Conservation (phyloP, 2,888 invertebrate genomes). For the Ophraella communa region DNA sequence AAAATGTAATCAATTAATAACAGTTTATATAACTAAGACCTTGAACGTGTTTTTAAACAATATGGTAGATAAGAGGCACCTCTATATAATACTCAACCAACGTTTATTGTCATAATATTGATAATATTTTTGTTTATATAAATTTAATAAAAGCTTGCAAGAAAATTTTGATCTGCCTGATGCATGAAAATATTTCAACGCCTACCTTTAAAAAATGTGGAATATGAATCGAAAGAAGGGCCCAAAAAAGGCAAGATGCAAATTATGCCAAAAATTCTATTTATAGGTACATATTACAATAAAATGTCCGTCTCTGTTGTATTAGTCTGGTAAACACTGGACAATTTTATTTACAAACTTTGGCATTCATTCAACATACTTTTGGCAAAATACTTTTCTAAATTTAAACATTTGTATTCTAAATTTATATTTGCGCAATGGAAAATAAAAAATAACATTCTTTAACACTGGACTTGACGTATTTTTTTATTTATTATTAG, state of each 20-base stretch:
- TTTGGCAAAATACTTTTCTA: not conserved
- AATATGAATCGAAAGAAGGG: not conserved
- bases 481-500: too few species aligned
- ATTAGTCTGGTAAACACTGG: not conserved
- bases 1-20: not conserved
- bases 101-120: not conserved
- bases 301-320: slow-evolving; percentile 1
- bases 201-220: not conserved
- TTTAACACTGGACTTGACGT: not conserved
- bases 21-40: not conserved
- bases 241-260: not conserved
- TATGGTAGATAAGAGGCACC: not conserved
- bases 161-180: too few species aligned
- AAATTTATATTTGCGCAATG: too few species aligned
- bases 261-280: not conserved
- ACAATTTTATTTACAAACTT: not conserved
- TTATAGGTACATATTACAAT: slow-evolving; percentile 4
- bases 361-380: not conserved
- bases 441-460: not conserved
- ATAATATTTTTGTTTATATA: not conserved
- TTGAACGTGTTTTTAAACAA: not conserved
- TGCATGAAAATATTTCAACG: too few species aligned
- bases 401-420: slow-evolving; percentile 1
- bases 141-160: not conserved
- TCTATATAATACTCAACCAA: not conserved